These are phyloP conservation scores for Cranoglanis bouderius DNA, from an alignment of 2,113 vertebrate species.

Conservation along the genomic window DNA sequence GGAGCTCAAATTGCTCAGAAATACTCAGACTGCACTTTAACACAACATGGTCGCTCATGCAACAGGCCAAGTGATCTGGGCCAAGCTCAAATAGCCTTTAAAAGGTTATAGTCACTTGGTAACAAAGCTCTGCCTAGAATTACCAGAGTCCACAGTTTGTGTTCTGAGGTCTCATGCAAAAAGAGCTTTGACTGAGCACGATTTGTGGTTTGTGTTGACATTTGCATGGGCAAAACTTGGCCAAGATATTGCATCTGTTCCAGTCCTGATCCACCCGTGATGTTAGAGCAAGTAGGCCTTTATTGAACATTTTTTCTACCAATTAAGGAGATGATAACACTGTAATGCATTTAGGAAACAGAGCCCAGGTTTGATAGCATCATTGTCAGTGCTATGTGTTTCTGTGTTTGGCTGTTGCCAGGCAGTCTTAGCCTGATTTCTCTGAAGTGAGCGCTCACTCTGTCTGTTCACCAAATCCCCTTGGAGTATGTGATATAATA, in stretches of 20 bases:
- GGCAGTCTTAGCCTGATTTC: conserved; percentile 47
- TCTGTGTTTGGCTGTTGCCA: conserved; percentile 40
- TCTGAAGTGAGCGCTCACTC: conserved; percentile 38
- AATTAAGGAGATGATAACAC: conserved; percentile 22
- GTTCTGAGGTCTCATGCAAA: not conserved
- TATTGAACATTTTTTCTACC: conserved; percentile 17
- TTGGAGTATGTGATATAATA: conserved; percentile 43
- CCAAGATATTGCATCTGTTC: not conserved
- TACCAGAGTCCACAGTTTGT: not conserved
- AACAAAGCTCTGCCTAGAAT: not conserved
- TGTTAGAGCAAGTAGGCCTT: not conserved
- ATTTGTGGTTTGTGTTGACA: conserved; percentile 8
- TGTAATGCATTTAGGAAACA: conserved; percentile 34
- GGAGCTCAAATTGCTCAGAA: conserved; percentile 33
- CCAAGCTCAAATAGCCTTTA: conserved; percentile 9
- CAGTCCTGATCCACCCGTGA: not conserved
- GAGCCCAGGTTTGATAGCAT: conserved; percentile 20
- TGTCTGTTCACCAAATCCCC: conserved; percentile 41
- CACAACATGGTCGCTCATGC: conserved; percentile 22
- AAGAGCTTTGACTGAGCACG: not conserved
- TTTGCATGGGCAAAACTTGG: not conserved
- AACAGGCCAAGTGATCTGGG: conserved; percentile 27
- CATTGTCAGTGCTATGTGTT: conserved; percentile 3
- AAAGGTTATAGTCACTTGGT: conserved; percentile 31
- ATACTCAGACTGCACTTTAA: conserved; percentile 15